Evolutionary conservation across 2,797 vertebrate species (phyloP), one percentile per base, ranked within the genome.

Genomic region (Sitta carolinensis): DNA sequence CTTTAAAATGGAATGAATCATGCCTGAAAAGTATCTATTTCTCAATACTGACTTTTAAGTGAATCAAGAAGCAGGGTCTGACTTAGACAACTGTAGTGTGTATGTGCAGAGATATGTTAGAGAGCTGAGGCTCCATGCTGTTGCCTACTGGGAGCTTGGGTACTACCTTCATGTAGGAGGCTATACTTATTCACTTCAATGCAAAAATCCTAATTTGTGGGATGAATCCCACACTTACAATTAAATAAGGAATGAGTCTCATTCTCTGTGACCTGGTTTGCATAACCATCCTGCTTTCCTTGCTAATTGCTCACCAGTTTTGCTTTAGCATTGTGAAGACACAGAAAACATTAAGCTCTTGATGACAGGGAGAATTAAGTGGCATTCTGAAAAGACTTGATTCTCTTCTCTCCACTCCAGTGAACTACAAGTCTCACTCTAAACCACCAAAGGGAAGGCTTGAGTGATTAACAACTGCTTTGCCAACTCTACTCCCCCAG

Each of bases 1-100:
- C 51, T 82, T 84, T 16, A 69, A 40, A 40, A 75, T 62, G 43
- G 67, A 87, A 89, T 79, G 78, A 95, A 89, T 87, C 87, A 83
- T 70, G 43, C 11, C 59, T 30, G 80, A 36, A 34, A 89, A 73
- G 29, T 59, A 48, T 76, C 52, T 84, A 0, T 72, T 90, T 84
- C 59, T 89, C 55, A 79, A 27, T 63, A 29, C 19, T 62, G 48
- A 82, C 70, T 91, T 93, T 80, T 34, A 89, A 91, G 55, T 1
- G 9, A 87, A 68, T 68, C 34, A 68, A 43, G 66, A 82, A 68
- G 68, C 48, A 77, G 48, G 21, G 22, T 69, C 63, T 47, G 55
- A 63, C 45, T 80, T 67, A 63, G 29, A 63, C 20, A 69, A 27
- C 20, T 43, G 13, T 1, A 30, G 29, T 5, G 27, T 48, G 18